Base-by-base conservation (phyloP, 2,113 vertebrate genomes). In the Rhagologus leucostigma region DNA sequence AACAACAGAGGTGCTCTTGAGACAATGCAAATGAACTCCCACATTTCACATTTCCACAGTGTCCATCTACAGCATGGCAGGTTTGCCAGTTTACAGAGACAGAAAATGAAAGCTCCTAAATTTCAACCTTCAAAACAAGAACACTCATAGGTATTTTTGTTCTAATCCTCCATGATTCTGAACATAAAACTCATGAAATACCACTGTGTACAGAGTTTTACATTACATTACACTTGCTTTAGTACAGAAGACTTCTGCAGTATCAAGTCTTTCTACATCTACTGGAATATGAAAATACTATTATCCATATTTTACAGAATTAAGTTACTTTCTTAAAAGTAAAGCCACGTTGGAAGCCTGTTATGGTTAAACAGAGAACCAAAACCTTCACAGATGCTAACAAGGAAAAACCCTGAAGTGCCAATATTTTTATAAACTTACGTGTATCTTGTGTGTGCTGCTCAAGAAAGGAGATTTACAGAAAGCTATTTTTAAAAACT, bases 1-100 rank as follows among this genome's bases (percentile, higher is more conserved):
- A 97, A 26, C 69, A 81, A 83, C 59, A 94, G 71, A 50, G 53
- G 80, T 50, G 89, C 21, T 84, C 53, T 67, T 88, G 27, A 96
- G 37, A 84, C 44, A 84, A 64, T 8, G 32, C 60, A 67, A 63
- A 44, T 24, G 2, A 91, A 30, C 42, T 84, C 44, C 47, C 68
- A 47, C 13, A 59, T 44, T 84, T 52, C 60, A 78, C 33, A 67
- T 7, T 46, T 5, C 75, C 55, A 44, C 6, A 1, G 5, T 13
- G 16, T 7, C n/a, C 59, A 82, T 53, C 49, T 11, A 85, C 44
- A 83, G 78, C 50, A 56, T 16, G 8, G 33, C 18, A 74, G 23
- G 29, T 29, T 3, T 47, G 30, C 30, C 39, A 44, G 22, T 55
- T 90, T 27, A 94, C 32, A 63, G 44, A 26, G 53, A 4, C n/a